Evolutionary conservation across 2,888 invertebrate genomes (phyloP), one percentile per base, ranked within the genome.

Genomic region (Ariolimax columbianus): DNA sequence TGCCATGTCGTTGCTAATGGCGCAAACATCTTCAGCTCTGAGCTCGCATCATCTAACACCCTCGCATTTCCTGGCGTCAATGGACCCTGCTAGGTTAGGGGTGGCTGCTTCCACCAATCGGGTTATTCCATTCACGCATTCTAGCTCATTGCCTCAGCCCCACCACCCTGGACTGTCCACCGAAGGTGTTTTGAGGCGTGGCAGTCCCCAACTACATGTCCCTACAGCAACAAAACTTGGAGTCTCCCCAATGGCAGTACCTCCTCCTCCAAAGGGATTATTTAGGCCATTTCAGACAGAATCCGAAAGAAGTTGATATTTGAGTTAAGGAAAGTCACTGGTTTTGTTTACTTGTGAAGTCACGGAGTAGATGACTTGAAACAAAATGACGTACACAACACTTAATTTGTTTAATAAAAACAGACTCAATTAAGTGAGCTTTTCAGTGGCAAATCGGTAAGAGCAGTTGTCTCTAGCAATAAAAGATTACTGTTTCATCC

Each of bases 201-300:
- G 43, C 23, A 79, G 59, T 19, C 73, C 78, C 0, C 79, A 79
- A 0, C 38, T 81, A 36, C 75, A 77, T 23, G 66, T 73, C 6
- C 77, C 75, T 0, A 43, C 63, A 19, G 81, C 73, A 33, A 75
- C 55, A 38, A 81, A 85, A 59, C 33, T 38, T 19, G 38, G 17
- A 30, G 63, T 9, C 14, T 26, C 40, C 1, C 17, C 75, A 19
- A 36, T 77, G 33, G 26, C 77, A 26, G 33, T 9, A 38, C 11
- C 38, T 3, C 23, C 83, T 33, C 40, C 63, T 1, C 59, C 73
- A 1, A 85, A 85, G 40, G 81, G 80, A 30, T 73, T 85, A 6
- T 85, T 85, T 38, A 59, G 85, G 51, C 85, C 85, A 30, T 85
- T 85, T 47, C 81, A 81, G 40, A 81, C 85, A 55, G 85, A 85